Evolutionary conservation across 2,888 invertebrate genomes (phyloP), one percentile per base, ranked within the genome.

Genomic region (Caenorhabditis imperialis): DNA sequence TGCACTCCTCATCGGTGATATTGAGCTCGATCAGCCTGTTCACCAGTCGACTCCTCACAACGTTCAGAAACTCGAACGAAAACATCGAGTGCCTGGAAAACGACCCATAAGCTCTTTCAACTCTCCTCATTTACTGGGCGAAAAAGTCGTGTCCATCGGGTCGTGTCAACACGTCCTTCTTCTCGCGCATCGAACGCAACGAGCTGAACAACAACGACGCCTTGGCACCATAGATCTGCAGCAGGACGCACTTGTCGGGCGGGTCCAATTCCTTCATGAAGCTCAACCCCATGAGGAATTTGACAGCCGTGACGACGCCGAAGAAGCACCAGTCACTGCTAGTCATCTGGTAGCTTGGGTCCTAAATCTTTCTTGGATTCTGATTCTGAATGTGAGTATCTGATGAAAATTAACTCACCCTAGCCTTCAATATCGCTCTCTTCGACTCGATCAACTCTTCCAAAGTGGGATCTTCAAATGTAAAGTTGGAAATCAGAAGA

Each of bases 241-340:
- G 40, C 10, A 40, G 18, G 8, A 40, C 18, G 14, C 16, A 2
- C 40, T 40, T 65, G 18, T 65, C 65, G 25, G 22, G 12, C 1
- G 48, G 35, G 5, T n/a, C 38, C 42, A 65, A 40, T 7, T 38
- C 8, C 14, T 50, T 65, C 55, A 65, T 55, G 38, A 65, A 65
- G n/a, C 23, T 4, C 1, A 65, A 33, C n/a, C 38, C 30, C 8
- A 65, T 14, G 4, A 65, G 25, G 18, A 65, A 65, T 16, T 65
- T 55, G 7, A 65, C 55, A 8, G 65, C 55, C 2, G 65, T 55
- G 23, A 42, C 55, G 10, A 48, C 55, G 0, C 65, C 65, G 33
- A 65, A 55, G 25, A 65, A 65, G 42, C 65, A 65, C 65, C 65
- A 65, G 22, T 65, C 65, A 10, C 30, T 33, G 18, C 65, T 65